A percentile compares a stretch with the other conserved stretches of the same genome.
Conservation (phyloP, 2,113 vertebrate species). For the Vimba vimba region DNA sequence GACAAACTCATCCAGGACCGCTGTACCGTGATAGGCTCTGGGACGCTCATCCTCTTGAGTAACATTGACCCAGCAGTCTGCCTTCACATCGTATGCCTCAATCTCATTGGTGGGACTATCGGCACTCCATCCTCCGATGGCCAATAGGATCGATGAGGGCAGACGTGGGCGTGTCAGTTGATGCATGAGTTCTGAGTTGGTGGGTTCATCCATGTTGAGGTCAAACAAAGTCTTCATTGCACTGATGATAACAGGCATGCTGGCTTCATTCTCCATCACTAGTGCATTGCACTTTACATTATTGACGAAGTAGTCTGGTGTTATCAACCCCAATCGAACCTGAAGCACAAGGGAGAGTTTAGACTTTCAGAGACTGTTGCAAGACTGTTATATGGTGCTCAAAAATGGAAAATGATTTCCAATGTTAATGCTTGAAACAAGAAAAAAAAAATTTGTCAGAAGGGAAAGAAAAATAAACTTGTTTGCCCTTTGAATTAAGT, state of each 20-base stretch:
- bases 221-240: slow-evolving; percentile 74
- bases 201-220: slow-evolving; percentile 69
- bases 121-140: slow-evolving; percentile 82
- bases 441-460: too few relatives aligned
- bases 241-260: slow-evolving; percentile 67
- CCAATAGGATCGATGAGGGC: slow-evolving; percentile 78
- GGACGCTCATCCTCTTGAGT: slow-evolving; percentile 72
- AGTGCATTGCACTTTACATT: slow-evolving; percentile 78
- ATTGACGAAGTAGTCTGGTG: slow-evolving; percentile 77
- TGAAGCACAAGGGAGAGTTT: slow-evolving; percentile 50
- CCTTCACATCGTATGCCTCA: slow-evolving; percentile 77
- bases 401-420: too few relatives aligned
- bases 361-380: background rate
- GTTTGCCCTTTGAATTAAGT: too few relatives aligned
- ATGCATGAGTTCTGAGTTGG: slow-evolving; percentile 63
- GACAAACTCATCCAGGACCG: slow-evolving; percentile 62
- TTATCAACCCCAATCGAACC: slow-evolving; percentile 80
- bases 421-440: too few relatives aligned
- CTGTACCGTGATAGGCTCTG: slow-evolving; percentile 77
- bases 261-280: slow-evolving; percentile 74
- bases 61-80: slow-evolving; percentile 79
- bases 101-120: slow-evolving; percentile 77
- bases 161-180: slow-evolving; percentile 78
- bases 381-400: background rate
- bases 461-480: too few relatives aligned